phyloP scores from a whole-genome alignment of 2,797 vertebrate species.

The Sebastes hubbsi region DNA sequence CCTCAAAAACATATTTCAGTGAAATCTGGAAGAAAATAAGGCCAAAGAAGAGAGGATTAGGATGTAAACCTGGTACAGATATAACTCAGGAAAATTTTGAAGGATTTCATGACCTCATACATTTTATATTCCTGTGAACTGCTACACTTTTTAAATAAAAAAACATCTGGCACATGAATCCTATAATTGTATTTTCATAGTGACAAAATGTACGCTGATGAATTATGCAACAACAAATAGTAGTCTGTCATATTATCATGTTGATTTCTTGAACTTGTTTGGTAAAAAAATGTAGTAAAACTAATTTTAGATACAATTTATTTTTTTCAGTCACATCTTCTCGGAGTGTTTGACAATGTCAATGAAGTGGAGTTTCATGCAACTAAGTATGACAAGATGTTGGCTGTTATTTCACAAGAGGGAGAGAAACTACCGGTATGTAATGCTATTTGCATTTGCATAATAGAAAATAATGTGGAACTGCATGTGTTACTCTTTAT shows the following conservation, averaged over 20 bases:
- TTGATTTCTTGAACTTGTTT: not conserved
- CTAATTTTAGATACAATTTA: not conserved
- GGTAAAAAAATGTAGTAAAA: not conserved
- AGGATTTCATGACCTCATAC: not conserved
- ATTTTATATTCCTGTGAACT: not conserved
- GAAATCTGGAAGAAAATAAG: no score
- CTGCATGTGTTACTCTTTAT: not conserved
- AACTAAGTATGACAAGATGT: constrained; percentile 85
- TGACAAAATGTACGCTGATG: not conserved
- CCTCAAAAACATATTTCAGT: not conserved
- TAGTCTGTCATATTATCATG: not conserved
- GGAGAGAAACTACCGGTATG: constrained; percentile 82
- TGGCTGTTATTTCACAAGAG: constrained; percentile 86
- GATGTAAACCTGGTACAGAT: no score
- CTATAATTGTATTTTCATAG: not conserved
- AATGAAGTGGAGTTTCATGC: constrained; percentile 84
- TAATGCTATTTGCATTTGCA: constrained; percentile 1
- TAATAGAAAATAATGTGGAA: not conserved
- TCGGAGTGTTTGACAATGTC: constrained; percentile 87
- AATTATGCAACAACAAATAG: not conserved
- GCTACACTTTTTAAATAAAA: not conserved
- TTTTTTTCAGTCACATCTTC: constrained; percentile 83
- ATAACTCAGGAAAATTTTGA: no score
- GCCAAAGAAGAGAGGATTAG: no score
- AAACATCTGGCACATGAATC: not conserved